Percentiles rank a stretch among this genome's conserved stretches.
These are phyloP conservation scores for Aspidiotus rigidus DNA, from an alignment of 2,888 invertebrate genomes.

Conservation along the genomic window DNA sequence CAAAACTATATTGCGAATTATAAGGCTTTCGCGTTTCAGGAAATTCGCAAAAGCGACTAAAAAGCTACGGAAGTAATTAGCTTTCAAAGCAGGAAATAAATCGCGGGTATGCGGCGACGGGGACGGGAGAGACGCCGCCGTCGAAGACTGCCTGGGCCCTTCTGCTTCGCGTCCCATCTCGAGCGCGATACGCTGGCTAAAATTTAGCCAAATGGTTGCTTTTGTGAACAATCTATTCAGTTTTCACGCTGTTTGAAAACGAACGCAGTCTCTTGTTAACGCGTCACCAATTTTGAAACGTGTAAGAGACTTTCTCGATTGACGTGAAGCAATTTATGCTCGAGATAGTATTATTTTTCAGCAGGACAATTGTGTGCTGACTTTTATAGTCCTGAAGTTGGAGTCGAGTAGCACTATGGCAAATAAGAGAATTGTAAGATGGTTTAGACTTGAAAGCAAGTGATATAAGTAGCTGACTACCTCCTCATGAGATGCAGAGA, in stretches of 20 bases:
- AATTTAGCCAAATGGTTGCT: background rate
- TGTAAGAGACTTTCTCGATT: too few relatives aligned
- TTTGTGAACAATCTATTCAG: conserved; percentile 29
- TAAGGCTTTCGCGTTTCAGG: conserved; percentile 30
- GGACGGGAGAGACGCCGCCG: background rate
- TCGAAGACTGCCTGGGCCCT: conserved; percentile 3
- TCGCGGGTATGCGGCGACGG: background rate
- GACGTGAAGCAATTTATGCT: background rate
- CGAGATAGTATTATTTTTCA: too few relatives aligned
- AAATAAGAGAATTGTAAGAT: too few relatives aligned
- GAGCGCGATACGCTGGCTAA: background rate
- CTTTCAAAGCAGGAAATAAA: conserved; percentile 19
- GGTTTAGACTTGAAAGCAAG: too few relatives aligned
- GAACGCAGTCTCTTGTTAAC: too few relatives aligned
- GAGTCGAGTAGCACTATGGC: too few relatives aligned
- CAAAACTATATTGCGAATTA: conserved; percentile 28
- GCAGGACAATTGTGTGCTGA: too few relatives aligned
- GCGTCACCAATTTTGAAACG: too few relatives aligned
- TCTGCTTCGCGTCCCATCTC: background rate
- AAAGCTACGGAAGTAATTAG: conserved; percentile 30
- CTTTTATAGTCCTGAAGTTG: too few relatives aligned
- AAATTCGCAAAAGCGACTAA: conserved; percentile 31
- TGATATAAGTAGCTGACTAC: too few relatives aligned
- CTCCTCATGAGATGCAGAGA: too few relatives aligned
- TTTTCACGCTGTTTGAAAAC: conserved; percentile 29